Evolutionary conservation across 2,113 vertebrate genomes (phyloP).

Genomic region (Mesembrinibis cayennensis): DNA sequence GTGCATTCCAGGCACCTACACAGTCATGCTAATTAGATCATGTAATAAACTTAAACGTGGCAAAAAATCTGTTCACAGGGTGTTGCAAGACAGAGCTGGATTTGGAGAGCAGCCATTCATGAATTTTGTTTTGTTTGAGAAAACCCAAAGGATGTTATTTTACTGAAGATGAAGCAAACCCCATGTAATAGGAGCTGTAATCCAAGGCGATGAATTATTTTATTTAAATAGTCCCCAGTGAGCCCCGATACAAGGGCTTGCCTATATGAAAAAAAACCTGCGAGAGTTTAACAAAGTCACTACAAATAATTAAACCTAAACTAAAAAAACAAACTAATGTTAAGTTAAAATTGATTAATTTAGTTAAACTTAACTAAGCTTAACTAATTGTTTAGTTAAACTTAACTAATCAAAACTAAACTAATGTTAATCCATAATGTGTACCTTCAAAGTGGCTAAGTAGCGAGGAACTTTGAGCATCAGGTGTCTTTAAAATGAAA

Average conservation of each 20-base stretch:
- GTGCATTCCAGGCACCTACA: conserved; percentile 54
- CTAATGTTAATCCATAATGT: fast-evolving
- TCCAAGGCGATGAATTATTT: not conserved
- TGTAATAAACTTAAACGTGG: conserved; percentile 37
- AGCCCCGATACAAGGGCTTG: not conserved
- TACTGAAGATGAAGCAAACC: not conserved
- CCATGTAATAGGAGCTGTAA: not conserved
- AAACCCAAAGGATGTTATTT: conserved; percentile 15
- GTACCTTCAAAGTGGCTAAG: not conserved
- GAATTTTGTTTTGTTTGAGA: conserved; percentile 44
- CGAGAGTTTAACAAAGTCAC: not conserved
- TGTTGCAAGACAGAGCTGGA: conserved; percentile 34
- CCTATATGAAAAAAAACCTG: not conserved
- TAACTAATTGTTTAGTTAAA: not conserved
- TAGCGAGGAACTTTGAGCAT: not conserved
- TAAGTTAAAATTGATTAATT: not conserved
- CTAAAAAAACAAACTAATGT: not conserved
- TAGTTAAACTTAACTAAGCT: not conserved
- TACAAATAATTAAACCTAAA: not conserved
- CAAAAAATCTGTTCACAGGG: conserved; percentile 43
- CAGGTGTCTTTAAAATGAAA: not conserved
- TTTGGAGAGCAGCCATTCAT: conserved; percentile 21
- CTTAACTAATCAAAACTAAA: not conserved
- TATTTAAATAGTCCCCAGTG: not conserved
- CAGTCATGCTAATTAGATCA: conserved; percentile 46